These are phyloP conservation scores for Scotopteryx bipunctaria DNA, from an alignment of 2,888 invertebrate genomes.

Conservation along the genomic window DNA sequence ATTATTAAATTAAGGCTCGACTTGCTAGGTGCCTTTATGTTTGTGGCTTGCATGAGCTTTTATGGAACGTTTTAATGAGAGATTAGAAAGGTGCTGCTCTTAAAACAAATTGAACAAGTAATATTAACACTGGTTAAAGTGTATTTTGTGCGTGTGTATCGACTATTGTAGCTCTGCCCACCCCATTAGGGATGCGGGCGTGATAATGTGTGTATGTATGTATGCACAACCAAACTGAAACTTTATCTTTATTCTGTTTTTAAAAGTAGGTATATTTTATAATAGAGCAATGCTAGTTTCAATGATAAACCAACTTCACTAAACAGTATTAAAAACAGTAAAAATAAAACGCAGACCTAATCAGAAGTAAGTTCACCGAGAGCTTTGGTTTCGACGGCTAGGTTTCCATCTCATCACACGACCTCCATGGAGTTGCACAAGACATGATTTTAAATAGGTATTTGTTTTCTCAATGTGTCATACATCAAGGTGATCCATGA, in stretches of 20 bases:
- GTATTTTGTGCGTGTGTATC: too few species aligned
- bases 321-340: slow-evolving; percentile 39
- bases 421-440: slow-evolving; percentile 42
- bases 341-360: slow-evolving; percentile 62
- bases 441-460: neutral
- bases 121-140: too few species aligned
- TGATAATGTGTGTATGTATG: too few species aligned
- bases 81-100: neutral
- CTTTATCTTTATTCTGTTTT: neutral
- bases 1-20: slow-evolving; percentile 20
- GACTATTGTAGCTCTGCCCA: too few species aligned
- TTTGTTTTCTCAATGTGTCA: too few species aligned
- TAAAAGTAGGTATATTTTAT: neutral
- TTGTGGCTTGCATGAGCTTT: slow-evolving; percentile 15
- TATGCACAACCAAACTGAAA: too few species aligned
- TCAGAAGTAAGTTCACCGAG: slow-evolving; percentile 63
- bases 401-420: slow-evolving; percentile 51
- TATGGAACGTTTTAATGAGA: slow-evolving; percentile 4
- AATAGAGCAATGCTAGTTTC: too few species aligned
- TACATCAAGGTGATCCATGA: too few species aligned
- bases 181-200: too few species aligned
- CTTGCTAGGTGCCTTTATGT: slow-evolving; percentile 3
- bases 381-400: slow-evolving; percentile 57
- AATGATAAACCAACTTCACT: slow-evolving; percentile 1
- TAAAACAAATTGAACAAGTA: too few species aligned